Conservation (phyloP, 2,113 vertebrate species). For the Picathartes gymnocephalus region DNA sequence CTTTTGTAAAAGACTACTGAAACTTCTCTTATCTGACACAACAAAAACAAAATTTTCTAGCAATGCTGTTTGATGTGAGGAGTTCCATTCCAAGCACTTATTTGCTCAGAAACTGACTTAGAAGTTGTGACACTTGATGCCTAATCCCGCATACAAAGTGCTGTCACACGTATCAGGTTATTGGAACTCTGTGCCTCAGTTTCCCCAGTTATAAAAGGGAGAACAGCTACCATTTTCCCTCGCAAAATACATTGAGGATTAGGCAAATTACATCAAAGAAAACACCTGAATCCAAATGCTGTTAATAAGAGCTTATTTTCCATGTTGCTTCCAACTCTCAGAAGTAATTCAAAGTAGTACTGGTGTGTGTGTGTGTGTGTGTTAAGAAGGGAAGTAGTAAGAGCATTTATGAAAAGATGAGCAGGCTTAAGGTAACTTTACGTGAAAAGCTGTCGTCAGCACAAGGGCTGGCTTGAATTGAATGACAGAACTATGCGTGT, state of each 20-base stretch:
- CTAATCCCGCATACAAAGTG: neutral
- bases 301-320: neutral
- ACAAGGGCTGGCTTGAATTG: neutral
- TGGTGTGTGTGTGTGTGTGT: neutral
- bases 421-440: slow-evolving; percentile 4
- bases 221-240: neutral
- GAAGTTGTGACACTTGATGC: neutral
- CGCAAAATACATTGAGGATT: neutral
- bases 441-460: neutral
- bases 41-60: neutral
- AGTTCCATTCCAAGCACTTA: neutral
- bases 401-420: neutral
- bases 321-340: neutral
- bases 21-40: neutral
- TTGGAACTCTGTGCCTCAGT: neutral
- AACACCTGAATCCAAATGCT: neutral
- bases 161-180: neutral
- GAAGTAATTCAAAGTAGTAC: neutral
- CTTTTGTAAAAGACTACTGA: neutral
- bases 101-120: neutral
- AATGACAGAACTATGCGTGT: neutral
- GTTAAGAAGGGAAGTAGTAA: neutral
- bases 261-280: neutral
- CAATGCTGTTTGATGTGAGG: neutral
- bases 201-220: neutral